Conservation (phyloP, 1,140 invertebrate genomes). For the Nephila pilipes region DNA sequence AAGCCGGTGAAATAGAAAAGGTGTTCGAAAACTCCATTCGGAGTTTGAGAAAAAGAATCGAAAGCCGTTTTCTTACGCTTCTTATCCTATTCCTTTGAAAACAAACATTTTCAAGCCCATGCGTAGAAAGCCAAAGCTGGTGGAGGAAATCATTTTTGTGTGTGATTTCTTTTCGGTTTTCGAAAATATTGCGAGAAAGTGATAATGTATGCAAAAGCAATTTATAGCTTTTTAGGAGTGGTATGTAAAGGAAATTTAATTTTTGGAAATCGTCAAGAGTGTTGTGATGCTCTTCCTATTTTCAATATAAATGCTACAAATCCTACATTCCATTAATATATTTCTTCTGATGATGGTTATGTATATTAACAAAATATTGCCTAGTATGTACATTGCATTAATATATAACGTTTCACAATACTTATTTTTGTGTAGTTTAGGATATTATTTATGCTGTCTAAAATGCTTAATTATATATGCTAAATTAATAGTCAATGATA, state of each 20-base stretch:
- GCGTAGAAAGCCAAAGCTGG: background rate
- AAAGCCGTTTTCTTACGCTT: conserved; percentile 57
- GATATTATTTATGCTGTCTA: no score
- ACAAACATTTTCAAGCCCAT: conserved; percentile 56
- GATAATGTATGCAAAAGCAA: conserved; percentile 8
- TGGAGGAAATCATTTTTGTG: conserved; percentile 16
- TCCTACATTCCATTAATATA: no score
- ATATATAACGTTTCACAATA: no score
- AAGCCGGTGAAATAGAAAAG: conserved; percentile 50
- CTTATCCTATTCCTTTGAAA: conserved; percentile 68
- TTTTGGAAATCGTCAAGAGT: no score
- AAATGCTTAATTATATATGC: no score
- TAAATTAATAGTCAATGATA: no score
- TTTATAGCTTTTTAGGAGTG: background rate
- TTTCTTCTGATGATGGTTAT: no score
- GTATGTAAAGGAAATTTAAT: background rate
- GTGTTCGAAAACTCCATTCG: conserved; percentile 50
- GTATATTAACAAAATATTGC: no score
- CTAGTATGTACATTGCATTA: no score
- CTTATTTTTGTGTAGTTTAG: no score
- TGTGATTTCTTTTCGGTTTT: background rate
- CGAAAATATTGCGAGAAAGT: background rate
- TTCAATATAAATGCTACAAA: no score
- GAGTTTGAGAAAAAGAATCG: conserved; percentile 9
- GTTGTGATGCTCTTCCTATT: no score